Percentiles rank a stretch among this genome's conserved stretches.
Evolutionary conservation across 1,140 invertebrate species (phyloP).

Genomic region (Saccostrea echinata): DNA sequence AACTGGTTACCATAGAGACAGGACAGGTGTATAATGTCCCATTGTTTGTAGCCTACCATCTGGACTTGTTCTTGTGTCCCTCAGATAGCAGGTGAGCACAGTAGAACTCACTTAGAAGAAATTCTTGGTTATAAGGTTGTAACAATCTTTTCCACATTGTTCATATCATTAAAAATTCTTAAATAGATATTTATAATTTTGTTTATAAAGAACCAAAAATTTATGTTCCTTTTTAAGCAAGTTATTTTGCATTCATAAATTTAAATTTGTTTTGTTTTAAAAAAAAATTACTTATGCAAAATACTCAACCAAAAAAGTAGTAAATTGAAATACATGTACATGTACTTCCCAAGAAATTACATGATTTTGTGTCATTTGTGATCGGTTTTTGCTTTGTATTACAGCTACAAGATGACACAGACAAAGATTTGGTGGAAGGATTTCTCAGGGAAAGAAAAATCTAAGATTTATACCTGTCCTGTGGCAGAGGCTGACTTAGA

Average conservation of each 20-base stretch:
- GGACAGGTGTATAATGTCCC: conserved; percentile 88
- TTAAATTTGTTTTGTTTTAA: too few species aligned
- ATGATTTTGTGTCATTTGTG: too few species aligned
- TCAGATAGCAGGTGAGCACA: conserved; percentile 85
- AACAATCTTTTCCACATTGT: background rate
- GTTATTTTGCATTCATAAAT: too few species aligned
- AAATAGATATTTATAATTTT: too few species aligned
- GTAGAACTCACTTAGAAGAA: too few species aligned
- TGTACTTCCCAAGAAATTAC: too few species aligned
- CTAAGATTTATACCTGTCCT: conserved; percentile 74
- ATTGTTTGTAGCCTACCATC: conserved; percentile 89
- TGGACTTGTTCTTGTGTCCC: conserved; percentile 88
- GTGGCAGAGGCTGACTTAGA: conserved; percentile 68
- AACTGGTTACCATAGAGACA: conserved; percentile 87
- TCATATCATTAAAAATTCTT: background rate
- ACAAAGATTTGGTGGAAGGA: conserved; percentile 89
- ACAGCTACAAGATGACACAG: conserved; percentile 50
- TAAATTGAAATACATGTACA: too few species aligned
- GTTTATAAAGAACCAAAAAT: too few species aligned
- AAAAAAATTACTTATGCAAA: too few species aligned
- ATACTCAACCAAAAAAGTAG: too few species aligned
- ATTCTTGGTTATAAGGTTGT: too few species aligned
- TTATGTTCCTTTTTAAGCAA: too few species aligned
- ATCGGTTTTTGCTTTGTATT: background rate
- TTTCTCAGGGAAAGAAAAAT: conserved; percentile 82